These are phyloP conservation scores for Rhopalosiphum nymphaeae DNA, from an alignment of 2,888 invertebrate genomes.

Conservation along the genomic window DNA sequence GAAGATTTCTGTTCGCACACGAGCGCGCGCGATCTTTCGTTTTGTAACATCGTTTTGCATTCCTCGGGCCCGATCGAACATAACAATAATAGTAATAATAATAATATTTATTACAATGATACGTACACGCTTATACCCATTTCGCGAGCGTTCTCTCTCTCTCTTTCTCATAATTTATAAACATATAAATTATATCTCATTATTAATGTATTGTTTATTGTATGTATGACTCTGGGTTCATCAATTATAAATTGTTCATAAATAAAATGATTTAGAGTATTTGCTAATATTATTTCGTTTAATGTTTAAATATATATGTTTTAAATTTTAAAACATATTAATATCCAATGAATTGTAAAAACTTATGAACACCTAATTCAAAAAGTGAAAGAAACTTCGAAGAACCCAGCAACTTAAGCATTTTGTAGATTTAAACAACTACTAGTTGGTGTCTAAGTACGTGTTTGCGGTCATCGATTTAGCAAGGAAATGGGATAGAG, in stretches of 20 bases:
- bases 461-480: background rate
- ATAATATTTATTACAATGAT: background rate
- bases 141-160: background rate
- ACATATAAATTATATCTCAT: background rate
- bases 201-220: background rate
- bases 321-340: background rate
- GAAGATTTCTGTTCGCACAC: constrained; percentile 38
- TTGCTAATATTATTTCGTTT: background rate
- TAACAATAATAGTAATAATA: background rate
- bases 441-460: background rate
- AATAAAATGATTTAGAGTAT: background rate
- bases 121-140: background rate
- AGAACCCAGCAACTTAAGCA: too few relatives aligned
- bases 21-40: constrained; percentile 33
- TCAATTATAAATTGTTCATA: background rate
- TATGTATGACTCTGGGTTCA: too few relatives aligned
- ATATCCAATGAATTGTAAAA: background rate
- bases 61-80: constrained; percentile 39
- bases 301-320: background rate
- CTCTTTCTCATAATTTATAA: background rate
- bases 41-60: constrained; percentile 62
- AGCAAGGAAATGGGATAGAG: background rate
- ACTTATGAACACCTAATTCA: background rate
- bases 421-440: background rate
- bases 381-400: too few relatives aligned